Base-by-base conservation (phyloP, 1,140 invertebrate genomes). In the Drosophila ohnishii region DNA sequence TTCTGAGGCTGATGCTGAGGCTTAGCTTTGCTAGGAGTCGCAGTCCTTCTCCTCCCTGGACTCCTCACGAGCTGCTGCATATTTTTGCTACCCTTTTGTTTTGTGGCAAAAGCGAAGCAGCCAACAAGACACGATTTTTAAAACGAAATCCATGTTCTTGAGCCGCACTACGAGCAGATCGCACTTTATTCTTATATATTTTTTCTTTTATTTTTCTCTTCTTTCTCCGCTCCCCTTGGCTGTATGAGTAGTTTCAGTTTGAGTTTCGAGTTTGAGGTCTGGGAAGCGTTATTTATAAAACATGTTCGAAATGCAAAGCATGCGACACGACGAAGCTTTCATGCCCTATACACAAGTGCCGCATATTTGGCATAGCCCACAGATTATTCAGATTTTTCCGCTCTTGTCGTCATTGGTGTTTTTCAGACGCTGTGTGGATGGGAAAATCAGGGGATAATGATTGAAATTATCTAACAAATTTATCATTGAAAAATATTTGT, bases 61-160 rank as follows among this genome's bases (percentile, higher is more conserved):
- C 51, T 48, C 39, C 60, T 47, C 60, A 45, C 42, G 56, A 59
- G 34, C 51, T 59, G 60, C 22, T 57, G 78, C 78, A 78, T 83
- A 83, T 80, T 75, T 64, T 64, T 80, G 77, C 72, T 80, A 77
- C 81, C 80, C 80, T 83, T 77, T 80, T 64, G 60, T 73, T 65
- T 65, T 59, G 76, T 67, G 34, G 82, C 75, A 76, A 74, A 81
- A 75, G 76, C 57, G 34, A 79, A 75, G 66, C 79, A 77, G 84
- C 77, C 79, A 87, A 87, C 83, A 86, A 86, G 82, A 86, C 82
- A 86, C 82, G 82, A 86, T 86, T 86, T 86, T 83, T 87, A 87
- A 87, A 86, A 86, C 79, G 82, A 86, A 86, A 86, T 87, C 83
- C 82, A 87, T 86, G 82, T 86, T 86, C 84, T 78, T 73, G 80